phyloP scores from a whole-genome alignment of 1,140 invertebrate species.

The Drosophila chauvacae region DNA sequence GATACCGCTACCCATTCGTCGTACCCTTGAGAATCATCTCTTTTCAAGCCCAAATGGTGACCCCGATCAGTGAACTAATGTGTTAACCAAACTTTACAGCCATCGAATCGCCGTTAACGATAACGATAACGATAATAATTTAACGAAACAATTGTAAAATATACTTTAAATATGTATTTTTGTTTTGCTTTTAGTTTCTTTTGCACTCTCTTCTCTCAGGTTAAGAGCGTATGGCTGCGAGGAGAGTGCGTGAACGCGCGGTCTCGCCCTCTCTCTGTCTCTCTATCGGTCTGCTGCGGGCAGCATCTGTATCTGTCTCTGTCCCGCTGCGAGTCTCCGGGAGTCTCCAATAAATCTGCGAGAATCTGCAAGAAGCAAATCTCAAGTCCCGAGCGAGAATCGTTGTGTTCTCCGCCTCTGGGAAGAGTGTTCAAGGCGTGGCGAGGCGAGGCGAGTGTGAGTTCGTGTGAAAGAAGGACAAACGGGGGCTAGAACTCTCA shows the following conservation, averaged over 20 bases:
- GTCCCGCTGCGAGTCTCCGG: conserved; percentile 41
- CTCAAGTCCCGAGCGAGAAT: conserved; percentile 32
- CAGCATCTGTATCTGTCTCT: conserved; percentile 52
- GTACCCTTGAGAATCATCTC: conserved; percentile 59
- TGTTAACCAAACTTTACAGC: conserved; percentile 72
- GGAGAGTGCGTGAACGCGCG: conserved; percentile 38
- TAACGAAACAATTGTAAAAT: conserved; percentile 57
- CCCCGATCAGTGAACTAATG: conserved; percentile 62
- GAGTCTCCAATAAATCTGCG: conserved; percentile 8
- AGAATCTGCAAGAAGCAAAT: conserved; percentile 27
- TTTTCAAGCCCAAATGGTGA: conserved; percentile 61
- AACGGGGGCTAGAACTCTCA: conserved; percentile 46
- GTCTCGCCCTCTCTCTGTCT: conserved; percentile 45
- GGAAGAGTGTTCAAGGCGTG: conserved; percentile 43
- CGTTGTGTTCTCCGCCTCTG: conserved; percentile 37
- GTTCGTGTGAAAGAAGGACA: conserved; percentile 61
- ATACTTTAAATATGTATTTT: conserved; percentile 66
- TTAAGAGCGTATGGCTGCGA: conserved; percentile 64
- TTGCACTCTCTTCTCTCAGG: conserved; percentile 81
- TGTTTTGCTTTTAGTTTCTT: conserved; percentile 77
- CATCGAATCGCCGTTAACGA: conserved; percentile 43
- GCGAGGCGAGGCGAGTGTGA: conserved; percentile 67
- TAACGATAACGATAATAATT: conserved; percentile 25
- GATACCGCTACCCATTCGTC: conserved; percentile 49
- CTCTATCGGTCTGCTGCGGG: conserved; percentile 50